phyloP scores from a whole-genome alignment of 2,888 invertebrate species.

The Conomelus anceps region DNA sequence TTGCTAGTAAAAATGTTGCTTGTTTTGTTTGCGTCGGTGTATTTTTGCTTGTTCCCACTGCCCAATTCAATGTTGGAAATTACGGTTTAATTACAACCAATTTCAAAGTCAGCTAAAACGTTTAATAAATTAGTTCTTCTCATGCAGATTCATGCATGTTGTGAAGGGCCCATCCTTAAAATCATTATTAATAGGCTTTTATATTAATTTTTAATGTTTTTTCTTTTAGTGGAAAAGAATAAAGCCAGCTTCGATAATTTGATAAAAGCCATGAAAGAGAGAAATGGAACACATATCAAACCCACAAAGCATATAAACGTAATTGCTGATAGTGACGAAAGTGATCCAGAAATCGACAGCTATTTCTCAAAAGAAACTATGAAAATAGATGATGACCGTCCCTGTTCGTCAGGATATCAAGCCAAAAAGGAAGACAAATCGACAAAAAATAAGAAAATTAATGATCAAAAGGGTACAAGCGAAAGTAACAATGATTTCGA shows the following conservation, averaged over 20 bases:
- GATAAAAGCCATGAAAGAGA: conserved; percentile 39
- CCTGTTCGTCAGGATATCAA: background rate
- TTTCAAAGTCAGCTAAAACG: no score
- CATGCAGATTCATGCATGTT: no score
- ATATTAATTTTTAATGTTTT: background rate
- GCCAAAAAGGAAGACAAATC: background rate
- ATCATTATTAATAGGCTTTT: background rate
- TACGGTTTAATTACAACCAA: no score
- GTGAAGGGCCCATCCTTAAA: no score
- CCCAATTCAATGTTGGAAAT: no score
- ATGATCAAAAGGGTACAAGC: background rate
- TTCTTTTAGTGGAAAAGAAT: conserved; percentile 39
- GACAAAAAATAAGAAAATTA: background rate
- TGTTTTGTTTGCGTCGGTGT: no score
- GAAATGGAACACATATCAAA: conserved; percentile 33
- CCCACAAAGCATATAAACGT: conserved; percentile 24
- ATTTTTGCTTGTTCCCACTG: no score
- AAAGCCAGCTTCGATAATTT: conserved; percentile 40
- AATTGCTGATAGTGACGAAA: conserved; percentile 30
- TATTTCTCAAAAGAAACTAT: conserved; percentile 5
- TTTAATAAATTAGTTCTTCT: no score
- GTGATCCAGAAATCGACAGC: conserved; percentile 4
- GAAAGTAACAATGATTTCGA: background rate
- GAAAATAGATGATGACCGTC: background rate
- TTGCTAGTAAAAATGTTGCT: no score